phyloP scores from a whole-genome alignment of 2,888 invertebrate genomes.

The Tyria jacobaeae region DNA sequence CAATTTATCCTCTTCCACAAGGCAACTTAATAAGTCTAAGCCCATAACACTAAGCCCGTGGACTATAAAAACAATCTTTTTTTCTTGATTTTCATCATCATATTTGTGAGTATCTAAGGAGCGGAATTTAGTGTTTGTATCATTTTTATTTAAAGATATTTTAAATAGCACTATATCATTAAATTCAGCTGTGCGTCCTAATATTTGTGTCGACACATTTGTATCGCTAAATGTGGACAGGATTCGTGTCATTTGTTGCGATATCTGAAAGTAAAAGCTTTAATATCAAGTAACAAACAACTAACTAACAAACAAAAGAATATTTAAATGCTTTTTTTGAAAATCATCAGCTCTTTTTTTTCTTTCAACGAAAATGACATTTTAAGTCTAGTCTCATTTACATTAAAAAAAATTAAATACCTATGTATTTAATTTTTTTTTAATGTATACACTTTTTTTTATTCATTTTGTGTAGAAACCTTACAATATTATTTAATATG shows the following conservation, averaged over 20 bases:
- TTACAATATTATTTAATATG: too few relatives aligned
- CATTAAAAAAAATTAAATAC: too few relatives aligned
- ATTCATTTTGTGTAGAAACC: too few relatives aligned
- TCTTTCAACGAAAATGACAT: too few relatives aligned
- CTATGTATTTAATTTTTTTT: too few relatives aligned
- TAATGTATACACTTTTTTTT: too few relatives aligned
- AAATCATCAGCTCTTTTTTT: too few relatives aligned
- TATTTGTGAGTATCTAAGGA: constrained; percentile 60
- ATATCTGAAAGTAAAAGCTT: constrained; percentile 56
- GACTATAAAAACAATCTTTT: constrained; percentile 76
- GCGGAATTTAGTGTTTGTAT: constrained; percentile 49
- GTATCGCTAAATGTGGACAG: constrained; percentile 47
- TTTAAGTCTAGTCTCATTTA: too few relatives aligned
- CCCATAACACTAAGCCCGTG: constrained; percentile 73
- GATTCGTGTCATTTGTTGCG: constrained; percentile 50
- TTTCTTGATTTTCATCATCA: constrained; percentile 63
- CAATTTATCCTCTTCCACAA: constrained; percentile 43
- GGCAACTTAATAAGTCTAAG: constrained; percentile 40
- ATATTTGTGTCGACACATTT: constrained; percentile 58
- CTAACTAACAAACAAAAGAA: too few relatives aligned
- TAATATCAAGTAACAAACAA: too few relatives aligned
- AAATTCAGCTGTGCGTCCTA: constrained; percentile 69
- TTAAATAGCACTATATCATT: constrained; percentile 70
- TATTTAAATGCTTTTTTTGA: too few relatives aligned
- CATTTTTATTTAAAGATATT: constrained; percentile 37